Base-by-base conservation (phyloP, 2,888 invertebrate species). In the Cynaeus angustus region DNA sequence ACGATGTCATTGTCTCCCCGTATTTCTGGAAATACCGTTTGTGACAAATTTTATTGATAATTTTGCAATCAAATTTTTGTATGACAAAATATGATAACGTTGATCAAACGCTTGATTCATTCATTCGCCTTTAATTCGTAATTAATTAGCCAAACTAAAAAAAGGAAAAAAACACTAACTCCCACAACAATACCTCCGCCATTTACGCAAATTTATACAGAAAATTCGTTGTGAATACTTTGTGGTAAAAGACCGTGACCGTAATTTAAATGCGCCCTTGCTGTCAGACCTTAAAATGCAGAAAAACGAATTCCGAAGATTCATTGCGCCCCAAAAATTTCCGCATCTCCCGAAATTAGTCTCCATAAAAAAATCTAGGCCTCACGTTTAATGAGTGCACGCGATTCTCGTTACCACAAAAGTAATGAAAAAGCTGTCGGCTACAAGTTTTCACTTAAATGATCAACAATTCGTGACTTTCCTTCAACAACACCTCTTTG, bases 121-220 rank as follows among this genome's bases (percentile, higher is more conserved):
- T 21, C 21, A 45, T 12, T 14, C 13, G 9, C 21, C n/a, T n/a
- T n/a, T n/a, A n/a, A 21, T 3, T 21, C 21, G 21, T 21, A 26
- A 48, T 48, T 48, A 48, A 48, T 48, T 48, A 48, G 10, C 4
- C 26, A 48, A 48, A 48, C 16, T 8, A 52, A 52, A 52, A n/a
- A 52, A 30, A 48, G 21, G 6, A 48, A 48, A 48, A 30, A 30
- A 30, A 30, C 33, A 52, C 55, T 9, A n/a, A 10, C 55, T 55
- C 37, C 55, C 52, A 52, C 52, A 16, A 37, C 37, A 52, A 52
- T 52, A 30, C n/a, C 30, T 10, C 30, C 12, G 10, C 16, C 12
- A 55, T 55, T 55, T 12, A 55, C 13, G 55, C 38, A 55, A 55
- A 55, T 55, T 55, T 55, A 55, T 55, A 55, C 55, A 55, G 16